Evolutionary conservation across 2,888 invertebrate species (phyloP), one percentile per base, ranked within the genome.

Genomic region (Anorthoa munda): DNA sequence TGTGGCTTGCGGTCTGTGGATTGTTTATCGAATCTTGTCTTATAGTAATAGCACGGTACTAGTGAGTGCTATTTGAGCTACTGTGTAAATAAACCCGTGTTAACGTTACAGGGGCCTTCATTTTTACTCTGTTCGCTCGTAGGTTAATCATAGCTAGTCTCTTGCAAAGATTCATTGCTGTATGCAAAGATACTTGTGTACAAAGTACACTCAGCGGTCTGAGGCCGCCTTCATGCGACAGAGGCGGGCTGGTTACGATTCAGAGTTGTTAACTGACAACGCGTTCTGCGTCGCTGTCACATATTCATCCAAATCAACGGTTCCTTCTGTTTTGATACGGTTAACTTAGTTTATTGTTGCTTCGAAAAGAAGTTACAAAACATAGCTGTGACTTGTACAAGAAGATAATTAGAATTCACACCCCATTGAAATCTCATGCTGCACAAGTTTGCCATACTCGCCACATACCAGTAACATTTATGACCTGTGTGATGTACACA

Each of bases 21-120:
- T 80, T 59, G 21, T 56, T 51, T 50, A 72, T 55, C 58, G 65
- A 74, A 74, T 83, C 46, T 66, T 72, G 26, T 71, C 21, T 31
- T 66, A 53, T 64, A 71, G 31, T 46, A 56, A 68, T 74, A 74
- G 15, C 18, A 68, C 50, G 60, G 46, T 23, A 53, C 60, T 72
- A 72, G 60, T 68, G 58, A 76, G 72, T 66, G 70, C 63, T 78
- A 61, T 60, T 60, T 64, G 69, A 69, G 64, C 56, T 75, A 61
- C 61, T 66, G 39, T 76, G 63, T 81, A 77, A 58, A 75, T 81
- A 83, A 72, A 76, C 59, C 75, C 53, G 15, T 81, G 72, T 79
- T 53, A 64, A 72, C 26, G 50, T 73, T 78, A 63, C 63, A 77
- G 60, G 72, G 74, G 76, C 74, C 70, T 78, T 75, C 53, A 51